These are phyloP conservation scores for Hippocampus guttulatus DNA, from an alignment of 2,113 vertebrate species.

Conservation along the genomic window DNA sequence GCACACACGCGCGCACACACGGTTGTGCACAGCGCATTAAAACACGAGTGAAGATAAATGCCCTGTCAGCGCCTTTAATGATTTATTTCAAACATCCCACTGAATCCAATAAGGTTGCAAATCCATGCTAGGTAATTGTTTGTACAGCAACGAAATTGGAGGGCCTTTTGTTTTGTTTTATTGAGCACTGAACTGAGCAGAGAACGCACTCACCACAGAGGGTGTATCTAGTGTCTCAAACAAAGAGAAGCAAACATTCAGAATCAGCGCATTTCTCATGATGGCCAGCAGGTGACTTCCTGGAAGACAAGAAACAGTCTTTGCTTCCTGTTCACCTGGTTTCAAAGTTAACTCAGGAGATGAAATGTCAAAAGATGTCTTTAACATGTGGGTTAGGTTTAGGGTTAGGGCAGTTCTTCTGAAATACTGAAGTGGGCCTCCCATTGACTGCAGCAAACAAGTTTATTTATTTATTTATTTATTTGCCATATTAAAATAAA, in stretches of 20 bases:
- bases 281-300: neutral
- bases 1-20: constrained; percentile 25
- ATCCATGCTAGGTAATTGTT: constrained; percentile 70
- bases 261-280: neutral
- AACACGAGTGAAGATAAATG: constrained; percentile 73
- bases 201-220: constrained; percentile 42
- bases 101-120: constrained; percentile 66
- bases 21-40: constrained; percentile 64
- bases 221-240: constrained; percentile 50
- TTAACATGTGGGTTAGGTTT: no score
- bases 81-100: constrained; percentile 73
- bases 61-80: constrained; percentile 71
- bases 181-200: constrained; percentile 56
- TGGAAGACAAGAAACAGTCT: neutral
- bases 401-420: no score
- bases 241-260: constrained; percentile 7
- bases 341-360: neutral
- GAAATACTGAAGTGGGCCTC: no score
- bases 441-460: no score
- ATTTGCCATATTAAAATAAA: no score
- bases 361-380: neutral
- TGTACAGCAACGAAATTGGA: constrained; percentile 47
- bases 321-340: neutral
- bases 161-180: constrained; percentile 65
- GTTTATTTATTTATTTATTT: no score